Evolutionary conservation across 1,140 invertebrate genomes (phyloP).

Genomic region (Drosophila melanica): DNA sequence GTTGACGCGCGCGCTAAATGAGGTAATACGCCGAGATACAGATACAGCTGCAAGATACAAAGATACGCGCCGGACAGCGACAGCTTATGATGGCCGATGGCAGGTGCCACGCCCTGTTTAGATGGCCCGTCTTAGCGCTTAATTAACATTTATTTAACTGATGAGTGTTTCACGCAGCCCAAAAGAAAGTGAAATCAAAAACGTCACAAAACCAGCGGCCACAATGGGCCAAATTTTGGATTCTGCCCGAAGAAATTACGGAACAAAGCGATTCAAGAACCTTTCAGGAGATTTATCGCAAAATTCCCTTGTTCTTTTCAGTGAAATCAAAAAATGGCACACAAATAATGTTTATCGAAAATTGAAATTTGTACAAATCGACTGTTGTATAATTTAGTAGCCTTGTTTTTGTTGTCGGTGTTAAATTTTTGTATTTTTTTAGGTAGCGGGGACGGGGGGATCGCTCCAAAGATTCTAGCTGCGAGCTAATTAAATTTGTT

Average conservation of each 20-base stretch:
- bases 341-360: too few relatives aligned
- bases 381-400: conserved; percentile 73
- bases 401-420: conserved; percentile 20
- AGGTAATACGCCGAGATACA: conserved; percentile 66
- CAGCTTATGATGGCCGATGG: conserved; percentile 1
- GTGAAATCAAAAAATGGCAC: too few relatives aligned
- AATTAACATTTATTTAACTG: conserved; percentile 63
- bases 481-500: conserved; percentile 83
- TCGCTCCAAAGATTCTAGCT: conserved; percentile 69
- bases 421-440: background rate
- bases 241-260: too few relatives aligned
- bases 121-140: conserved; percentile 35
- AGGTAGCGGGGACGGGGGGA: background rate
- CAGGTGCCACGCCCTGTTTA: conserved; percentile 51
- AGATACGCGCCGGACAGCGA: conserved; percentile 7
- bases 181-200: conserved; percentile 76
- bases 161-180: conserved; percentile 58
- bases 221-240: background rate
- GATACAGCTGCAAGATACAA: conserved; percentile 15
- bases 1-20: conserved; percentile 58
- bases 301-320: background rate
- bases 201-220: conserved; percentile 34
- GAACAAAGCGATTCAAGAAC: too few relatives aligned
- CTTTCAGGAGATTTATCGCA: too few relatives aligned
- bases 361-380: too few relatives aligned